Evolutionary conservation across 1,140 invertebrate species (phyloP).

Genomic region (Camponotus pennsylvanicus): DNA sequence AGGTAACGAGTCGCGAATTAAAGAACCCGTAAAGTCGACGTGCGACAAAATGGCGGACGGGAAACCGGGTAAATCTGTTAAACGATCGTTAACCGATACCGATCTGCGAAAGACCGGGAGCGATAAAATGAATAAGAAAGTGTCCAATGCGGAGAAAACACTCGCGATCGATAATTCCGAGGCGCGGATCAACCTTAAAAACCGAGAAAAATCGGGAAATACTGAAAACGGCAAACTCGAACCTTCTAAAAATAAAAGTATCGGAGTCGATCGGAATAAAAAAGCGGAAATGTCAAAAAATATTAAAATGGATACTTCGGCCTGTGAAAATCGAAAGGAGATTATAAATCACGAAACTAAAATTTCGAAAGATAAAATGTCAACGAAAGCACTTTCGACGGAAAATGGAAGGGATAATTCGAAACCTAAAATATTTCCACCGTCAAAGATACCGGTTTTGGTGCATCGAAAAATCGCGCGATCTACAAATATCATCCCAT

Average conservation of each 20-base stretch:
- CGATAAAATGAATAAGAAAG: neutral
- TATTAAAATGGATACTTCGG: neutral
- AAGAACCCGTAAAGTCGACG: neutral
- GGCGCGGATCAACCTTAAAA: neutral
- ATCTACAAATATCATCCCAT: neutral
- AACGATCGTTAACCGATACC: neutral
- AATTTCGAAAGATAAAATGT: neutral
- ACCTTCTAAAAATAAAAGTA: neutral
- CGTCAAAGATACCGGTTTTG: slow-evolving; percentile 58
- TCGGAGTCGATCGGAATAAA: neutral
- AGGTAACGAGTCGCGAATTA: slow-evolving; percentile 18
- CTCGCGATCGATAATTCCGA: neutral
- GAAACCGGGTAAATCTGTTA: neutral
- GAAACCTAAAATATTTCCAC: neutral
- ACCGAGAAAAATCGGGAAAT: slow-evolving; percentile 15
- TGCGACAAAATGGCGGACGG: neutral
- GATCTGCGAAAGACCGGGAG: neutral
- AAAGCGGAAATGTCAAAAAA: neutral
- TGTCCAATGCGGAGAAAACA: neutral
- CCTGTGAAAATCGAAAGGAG: neutral
- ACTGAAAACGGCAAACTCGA: neutral
- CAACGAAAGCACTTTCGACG: neutral
- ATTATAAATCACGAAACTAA: neutral
- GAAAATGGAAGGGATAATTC: neutral
- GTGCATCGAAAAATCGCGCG: slow-evolving; percentile 3